A percentile compares a stretch with the other conserved stretches of the same genome.
These are phyloP conservation scores for Buathra laborator DNA, from an alignment of 2,888 invertebrate species.

Conservation along the genomic window DNA sequence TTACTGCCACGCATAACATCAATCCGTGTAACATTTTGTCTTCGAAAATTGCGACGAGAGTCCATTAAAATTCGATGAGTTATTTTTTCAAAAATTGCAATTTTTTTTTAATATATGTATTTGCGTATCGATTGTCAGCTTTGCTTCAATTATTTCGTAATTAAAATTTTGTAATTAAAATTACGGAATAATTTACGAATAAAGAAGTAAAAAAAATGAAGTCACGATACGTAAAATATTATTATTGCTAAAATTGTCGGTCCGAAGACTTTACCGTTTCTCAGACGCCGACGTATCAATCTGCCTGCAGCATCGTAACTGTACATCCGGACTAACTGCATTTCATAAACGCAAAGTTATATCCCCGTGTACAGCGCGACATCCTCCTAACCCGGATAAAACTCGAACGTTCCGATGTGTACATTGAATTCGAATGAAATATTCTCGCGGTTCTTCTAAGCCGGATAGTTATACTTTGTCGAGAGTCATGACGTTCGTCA, in stretches of 20 bases:
- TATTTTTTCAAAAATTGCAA: no score
- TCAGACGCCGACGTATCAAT: conserved; percentile 57
- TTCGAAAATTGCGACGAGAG: no score
- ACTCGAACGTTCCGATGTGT: neutral
- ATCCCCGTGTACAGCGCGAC: neutral
- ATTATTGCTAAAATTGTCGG: conserved; percentile 50
- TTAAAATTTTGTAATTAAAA: no score
- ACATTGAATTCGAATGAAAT: no score
- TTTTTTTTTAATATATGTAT: no score
- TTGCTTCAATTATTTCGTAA: no score
- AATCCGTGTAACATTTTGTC: no score
- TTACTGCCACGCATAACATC: neutral
- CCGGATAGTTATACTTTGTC: neutral
- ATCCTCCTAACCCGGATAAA: neutral
- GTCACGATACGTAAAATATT: neutral
- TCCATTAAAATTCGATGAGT: no score
- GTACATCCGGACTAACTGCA: conserved; percentile 57
- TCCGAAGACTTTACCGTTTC: conserved; percentile 59
- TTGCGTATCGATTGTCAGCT: no score
- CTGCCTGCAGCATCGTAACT: conserved; percentile 58
- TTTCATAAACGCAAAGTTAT: conserved; percentile 36
- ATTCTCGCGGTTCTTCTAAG: no score
- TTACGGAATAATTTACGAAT: no score
- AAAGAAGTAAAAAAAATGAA: no score
- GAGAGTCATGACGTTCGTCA: conserved; percentile 36